Base-by-base conservation (phyloP, 2,888 invertebrate species). In the Drosophila anomalata region DNA sequence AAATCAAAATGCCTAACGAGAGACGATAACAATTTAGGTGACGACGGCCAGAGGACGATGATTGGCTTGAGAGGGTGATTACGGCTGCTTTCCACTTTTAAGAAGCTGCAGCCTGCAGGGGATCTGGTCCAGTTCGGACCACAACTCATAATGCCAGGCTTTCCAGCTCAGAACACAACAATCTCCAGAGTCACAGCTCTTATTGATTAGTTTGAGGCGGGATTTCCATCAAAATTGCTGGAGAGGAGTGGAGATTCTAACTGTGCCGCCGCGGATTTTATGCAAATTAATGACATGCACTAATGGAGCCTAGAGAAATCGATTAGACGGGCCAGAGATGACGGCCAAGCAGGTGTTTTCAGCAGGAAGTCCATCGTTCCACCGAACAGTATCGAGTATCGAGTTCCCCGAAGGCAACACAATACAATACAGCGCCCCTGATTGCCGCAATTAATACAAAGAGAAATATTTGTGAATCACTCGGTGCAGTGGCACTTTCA, bases 201-300 rank as follows among this genome's bases (percentile, higher is more conserved):
- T 79, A 86, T 83, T 83, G 87, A 84, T 87, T 87, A 76, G 85
- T 74, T 69, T 44, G 60, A 68, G 63, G 75, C 74, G 74, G 6
- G 47, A 71, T 17, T 73, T 48, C 81, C 63, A 81, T 86, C 75
- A 79, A 77, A 83, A 86, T 56, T 56, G 77, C 75, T 73, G 75
- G 5, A 0, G 22, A 4, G 22, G 22, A 22, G 22, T 22, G 22
- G 22, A 22, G 22, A 22, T 81, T 86, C 75, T 62, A 48, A 65
- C 47, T 20, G 14, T 17, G n/a, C 20, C 59, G 76, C 87, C 70
- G 71, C 71, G 76, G 50, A 73, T 73, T 75, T 80, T 68, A 86
- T 75, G 85, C 71, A 81, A 81, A 85, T 78, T 84, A 87, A 82
- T 82, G 85, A 70, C 72, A 84, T 78, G 74, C 85, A 80, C 84